Conservation (phyloP, 2,888 invertebrate genomes). For the Amphimallon solstitiale region DNA sequence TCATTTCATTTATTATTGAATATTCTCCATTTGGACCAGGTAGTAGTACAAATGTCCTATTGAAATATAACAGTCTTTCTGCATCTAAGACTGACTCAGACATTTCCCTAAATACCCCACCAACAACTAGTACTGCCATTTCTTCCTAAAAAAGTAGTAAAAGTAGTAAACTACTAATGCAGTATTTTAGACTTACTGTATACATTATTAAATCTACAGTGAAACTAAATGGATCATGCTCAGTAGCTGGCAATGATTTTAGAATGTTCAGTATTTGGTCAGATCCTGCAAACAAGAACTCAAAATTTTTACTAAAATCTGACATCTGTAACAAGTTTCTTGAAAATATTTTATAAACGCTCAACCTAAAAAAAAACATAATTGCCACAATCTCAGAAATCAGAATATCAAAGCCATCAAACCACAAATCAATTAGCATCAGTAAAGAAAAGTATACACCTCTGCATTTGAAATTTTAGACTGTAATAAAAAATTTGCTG, state of each 20-base stretch:
- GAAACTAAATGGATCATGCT: constrained; percentile 75
- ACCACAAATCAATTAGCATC: no score
- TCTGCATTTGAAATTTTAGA: no score
- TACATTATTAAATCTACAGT: constrained; percentile 73
- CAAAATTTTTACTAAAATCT: constrained; percentile 56
- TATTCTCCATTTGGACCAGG: constrained; percentile 65
- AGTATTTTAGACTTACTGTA: constrained; percentile 64
- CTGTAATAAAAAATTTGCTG: no score
- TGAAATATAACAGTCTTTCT: constrained; percentile 68
- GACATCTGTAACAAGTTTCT: constrained; percentile 64
- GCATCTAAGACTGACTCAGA: constrained; percentile 63
- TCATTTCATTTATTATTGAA: constrained; percentile 74
- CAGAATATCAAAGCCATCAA: no score
- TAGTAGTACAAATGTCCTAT: constrained; percentile 68
- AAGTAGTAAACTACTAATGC: not conserved
- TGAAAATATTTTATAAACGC: constrained; percentile 60
- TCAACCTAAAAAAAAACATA: constrained; percentile 53
- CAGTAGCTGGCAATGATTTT: constrained; percentile 67
- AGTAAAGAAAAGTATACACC: no score
- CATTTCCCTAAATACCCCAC: constrained; percentile 74
- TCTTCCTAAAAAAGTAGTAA: constrained; percentile 55
- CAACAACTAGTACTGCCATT: constrained; percentile 68
- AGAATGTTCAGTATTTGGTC: constrained; percentile 64
- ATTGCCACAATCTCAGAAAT: not conserved
- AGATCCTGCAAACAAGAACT: constrained; percentile 52